Conservation (phyloP, 2,797 vertebrate species). For the Phalloptychus januarius region DNA sequence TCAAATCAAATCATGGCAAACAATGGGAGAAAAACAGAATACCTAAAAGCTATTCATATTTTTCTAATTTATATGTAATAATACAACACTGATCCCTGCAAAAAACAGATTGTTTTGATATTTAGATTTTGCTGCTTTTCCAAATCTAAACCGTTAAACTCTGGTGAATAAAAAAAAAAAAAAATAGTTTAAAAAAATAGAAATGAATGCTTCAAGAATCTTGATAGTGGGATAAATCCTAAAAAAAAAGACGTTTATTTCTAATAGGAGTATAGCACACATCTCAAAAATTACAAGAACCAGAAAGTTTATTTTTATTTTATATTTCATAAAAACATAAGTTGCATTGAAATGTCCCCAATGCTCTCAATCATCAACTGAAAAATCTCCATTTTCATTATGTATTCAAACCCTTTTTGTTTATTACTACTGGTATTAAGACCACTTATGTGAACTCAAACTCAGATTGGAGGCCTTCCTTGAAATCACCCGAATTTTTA, state of each 20-base stretch:
- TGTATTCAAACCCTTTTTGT: background rate
- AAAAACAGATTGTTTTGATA: background rate
- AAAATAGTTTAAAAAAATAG: background rate
- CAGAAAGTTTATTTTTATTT: background rate
- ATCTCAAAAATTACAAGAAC: background rate
- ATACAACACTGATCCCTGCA: background rate
- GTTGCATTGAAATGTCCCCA: background rate
- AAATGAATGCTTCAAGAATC: background rate
- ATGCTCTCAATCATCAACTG: background rate
- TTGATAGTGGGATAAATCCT: background rate
- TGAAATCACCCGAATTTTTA: background rate
- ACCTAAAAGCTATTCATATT: background rate
- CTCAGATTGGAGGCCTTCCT: background rate
- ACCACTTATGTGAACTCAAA: background rate
- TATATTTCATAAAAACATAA: background rate
- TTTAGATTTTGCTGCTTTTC: background rate
- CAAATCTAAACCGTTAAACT: background rate
- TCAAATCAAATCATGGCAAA: slow-evolving; percentile 29
- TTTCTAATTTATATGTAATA: background rate
- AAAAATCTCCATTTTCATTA: background rate
- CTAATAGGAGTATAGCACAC: background rate
- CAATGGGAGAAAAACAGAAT: slow-evolving; percentile 8
- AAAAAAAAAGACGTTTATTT: background rate
- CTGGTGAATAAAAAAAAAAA: background rate
- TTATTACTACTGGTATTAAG: background rate